Base-by-base conservation (phyloP, 2,888 invertebrate genomes). In the Drosophila demipolita region DNA sequence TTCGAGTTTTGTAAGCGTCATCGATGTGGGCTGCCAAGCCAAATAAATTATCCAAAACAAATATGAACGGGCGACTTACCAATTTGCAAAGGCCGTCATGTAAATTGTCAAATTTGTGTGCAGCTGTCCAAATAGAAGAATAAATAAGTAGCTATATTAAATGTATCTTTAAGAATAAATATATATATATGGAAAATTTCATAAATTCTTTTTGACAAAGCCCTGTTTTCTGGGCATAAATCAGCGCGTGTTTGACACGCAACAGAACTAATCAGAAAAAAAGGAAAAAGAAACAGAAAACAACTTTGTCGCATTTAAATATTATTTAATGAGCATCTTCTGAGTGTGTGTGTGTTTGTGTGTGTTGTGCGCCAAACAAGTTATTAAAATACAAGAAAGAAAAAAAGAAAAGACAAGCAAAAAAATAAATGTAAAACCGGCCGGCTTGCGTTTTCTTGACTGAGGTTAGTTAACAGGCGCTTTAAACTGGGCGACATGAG, bases 241-340 rank as follows among this genome's bases (percentile, higher is more conserved):
- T 78, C 80, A 78, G 54, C 78, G 80, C 78, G 80, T 75, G 78
- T 75, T 75, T 61, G 65, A 53, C 78, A 75, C 80, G 67, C 78
- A 80, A 80, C 68, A 61, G 80, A 65, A 50, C 72, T 61, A 76
- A 80, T 76, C 76, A 69, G 52, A 52, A 29, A 32, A 32, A 48
- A 53, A 49, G 29, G 17, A 63, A 49, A 61, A 71, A 33, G 11
- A 45, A 45, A 53, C 9, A 3, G 23, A 32, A 32, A 48, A 55
- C 26, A 66, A 72, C 68, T 67, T 73, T 79, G 79, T 76, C 79
- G 64, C 83, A 86, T 86, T 83, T 70, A 86, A 78, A 85, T 80
- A 74, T 78, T 86, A 88, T 76, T 84, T 88, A 84, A 84, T 75
- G 57, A 76, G 64, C 66, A 17, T 29, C 5, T n/a, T 36, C 32